phyloP scores from a whole-genome alignment of 1,140 invertebrate genomes.

The Megathymus violae region DNA sequence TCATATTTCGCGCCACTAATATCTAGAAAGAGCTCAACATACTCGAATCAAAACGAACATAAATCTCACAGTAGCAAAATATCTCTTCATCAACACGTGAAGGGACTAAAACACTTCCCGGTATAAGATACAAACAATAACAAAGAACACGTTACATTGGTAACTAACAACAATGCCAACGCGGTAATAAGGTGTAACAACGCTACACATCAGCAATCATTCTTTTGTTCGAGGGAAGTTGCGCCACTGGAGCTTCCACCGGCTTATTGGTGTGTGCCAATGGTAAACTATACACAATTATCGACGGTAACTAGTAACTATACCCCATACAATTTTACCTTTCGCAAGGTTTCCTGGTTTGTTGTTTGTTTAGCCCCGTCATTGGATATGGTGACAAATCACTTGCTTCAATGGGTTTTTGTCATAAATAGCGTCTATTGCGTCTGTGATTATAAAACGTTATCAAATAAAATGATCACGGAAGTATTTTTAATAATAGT shows the following conservation, averaged over 20 bases:
- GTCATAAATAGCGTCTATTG: not conserved
- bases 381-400: too few species aligned
- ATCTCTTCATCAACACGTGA: not conserved
- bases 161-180: conserved; percentile 28
- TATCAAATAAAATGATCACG: not conserved
- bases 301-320: conserved; percentile 24
- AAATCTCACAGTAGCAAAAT: too few species aligned
- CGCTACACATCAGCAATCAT: conserved; percentile 14
- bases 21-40: conserved; percentile 2
- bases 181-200: conserved; percentile 28
- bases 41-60: too few species aligned
- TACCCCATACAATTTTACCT: conserved; percentile 12
- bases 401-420: not conserved
- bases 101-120: conserved; percentile 2
- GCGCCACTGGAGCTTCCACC: conserved; percentile 34
- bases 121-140: conserved; percentile 32
- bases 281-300: conserved; percentile 48
- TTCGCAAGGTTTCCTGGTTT: conserved; percentile 5
- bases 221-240: conserved; percentile 45
- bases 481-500: not conserved
- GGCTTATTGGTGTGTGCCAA: conserved; percentile 30
- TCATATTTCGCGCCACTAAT: too few species aligned
- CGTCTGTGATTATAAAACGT: not conserved
- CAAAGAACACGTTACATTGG: conserved; percentile 16
- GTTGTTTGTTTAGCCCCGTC: not conserved